Conservation (phyloP, 2,888 invertebrate species). For the Drosophila maculinotata region DNA sequence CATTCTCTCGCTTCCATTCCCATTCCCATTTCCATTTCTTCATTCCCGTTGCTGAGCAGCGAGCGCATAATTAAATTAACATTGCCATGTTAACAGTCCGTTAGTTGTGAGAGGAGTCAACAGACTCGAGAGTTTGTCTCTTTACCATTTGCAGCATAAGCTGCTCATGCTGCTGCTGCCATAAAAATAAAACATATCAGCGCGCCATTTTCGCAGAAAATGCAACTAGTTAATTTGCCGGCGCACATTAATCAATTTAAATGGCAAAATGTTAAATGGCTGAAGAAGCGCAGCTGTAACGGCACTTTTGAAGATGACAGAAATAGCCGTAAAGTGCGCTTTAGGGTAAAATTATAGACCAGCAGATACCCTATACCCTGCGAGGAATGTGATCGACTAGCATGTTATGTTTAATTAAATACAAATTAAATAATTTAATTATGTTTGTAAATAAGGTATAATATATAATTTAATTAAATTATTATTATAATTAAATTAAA, state of each 20-base stretch:
- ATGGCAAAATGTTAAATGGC: slow-evolving; percentile 14
- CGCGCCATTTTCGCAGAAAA: slow-evolving; percentile 21
- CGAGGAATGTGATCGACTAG: too few relatives aligned
- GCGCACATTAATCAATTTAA: slow-evolving; percentile 56
- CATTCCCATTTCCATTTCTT: slow-evolving; percentile 7
- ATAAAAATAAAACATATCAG: slow-evolving; percentile 5
- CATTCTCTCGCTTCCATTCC: slow-evolving; percentile 4
- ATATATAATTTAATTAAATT: too few relatives aligned
- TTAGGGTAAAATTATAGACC: background rate
- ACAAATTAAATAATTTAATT: too few relatives aligned
- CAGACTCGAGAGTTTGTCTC: slow-evolving; percentile 1
- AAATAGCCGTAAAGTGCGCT: background rate
- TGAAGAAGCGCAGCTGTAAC: slow-evolving; percentile 8
- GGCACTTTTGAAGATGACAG: slow-evolving; percentile 38
- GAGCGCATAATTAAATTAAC: slow-evolving; percentile 68
- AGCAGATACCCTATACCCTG: background rate
- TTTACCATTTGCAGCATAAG: too few relatives aligned
- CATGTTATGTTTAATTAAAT: too few relatives aligned
- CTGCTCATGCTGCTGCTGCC: too few relatives aligned
- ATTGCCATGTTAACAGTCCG: slow-evolving; percentile 57
- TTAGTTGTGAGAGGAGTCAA: slow-evolving; percentile 25
- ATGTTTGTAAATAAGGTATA: too few relatives aligned
- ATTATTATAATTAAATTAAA: too few relatives aligned
- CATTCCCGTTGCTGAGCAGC: slow-evolving; percentile 2
- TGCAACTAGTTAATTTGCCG: slow-evolving; percentile 46